A percentile compares a stretch with the other conserved stretches of the same genome.
Conservation (phyloP, 2,888 invertebrate genomes). For the Plagiodera versicolora region DNA sequence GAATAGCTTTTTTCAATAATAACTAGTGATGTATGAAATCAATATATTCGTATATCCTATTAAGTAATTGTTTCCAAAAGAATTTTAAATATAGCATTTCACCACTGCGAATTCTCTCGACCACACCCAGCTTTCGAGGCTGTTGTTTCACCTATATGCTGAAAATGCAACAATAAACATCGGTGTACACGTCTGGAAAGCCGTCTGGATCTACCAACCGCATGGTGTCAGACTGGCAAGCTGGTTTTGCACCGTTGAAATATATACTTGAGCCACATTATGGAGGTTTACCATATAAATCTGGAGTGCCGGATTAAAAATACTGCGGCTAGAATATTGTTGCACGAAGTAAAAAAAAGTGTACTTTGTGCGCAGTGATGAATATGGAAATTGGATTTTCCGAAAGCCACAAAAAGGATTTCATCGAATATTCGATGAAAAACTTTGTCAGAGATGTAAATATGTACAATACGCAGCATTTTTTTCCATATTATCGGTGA, state of each 20-base stretch:
- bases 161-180: slow-evolving; percentile 29
- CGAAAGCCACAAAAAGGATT: slow-evolving; percentile 1
- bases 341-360: not conserved
- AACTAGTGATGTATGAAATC: too few relatives aligned
- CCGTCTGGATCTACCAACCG: slow-evolving; percentile 22
- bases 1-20: too few relatives aligned
- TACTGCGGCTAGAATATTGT: not conserved
- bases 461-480: not conserved
- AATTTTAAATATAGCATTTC: not conserved
- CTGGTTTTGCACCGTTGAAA: slow-evolving; percentile 23
- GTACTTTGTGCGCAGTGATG: not conserved
- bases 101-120: not conserved
- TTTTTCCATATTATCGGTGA: not conserved
- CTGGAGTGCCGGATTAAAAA: slow-evolving; percentile 10
- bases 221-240: slow-evolving; percentile 23
- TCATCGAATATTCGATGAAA: not conserved
- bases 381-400: slow-evolving; percentile 1
- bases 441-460: not conserved
- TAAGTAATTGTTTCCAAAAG: not conserved
- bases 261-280: slow-evolving; percentile 25
- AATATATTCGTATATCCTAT: too few relatives aligned
- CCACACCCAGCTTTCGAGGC: not conserved
- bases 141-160: slow-evolving; percentile 13
- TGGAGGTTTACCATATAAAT: slow-evolving; percentile 10
- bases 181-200: slow-evolving; percentile 25